These are phyloP conservation scores for Rhyacichthys aspro DNA, from an alignment of 2,797 vertebrate species.

Conservation along the genomic window DNA sequence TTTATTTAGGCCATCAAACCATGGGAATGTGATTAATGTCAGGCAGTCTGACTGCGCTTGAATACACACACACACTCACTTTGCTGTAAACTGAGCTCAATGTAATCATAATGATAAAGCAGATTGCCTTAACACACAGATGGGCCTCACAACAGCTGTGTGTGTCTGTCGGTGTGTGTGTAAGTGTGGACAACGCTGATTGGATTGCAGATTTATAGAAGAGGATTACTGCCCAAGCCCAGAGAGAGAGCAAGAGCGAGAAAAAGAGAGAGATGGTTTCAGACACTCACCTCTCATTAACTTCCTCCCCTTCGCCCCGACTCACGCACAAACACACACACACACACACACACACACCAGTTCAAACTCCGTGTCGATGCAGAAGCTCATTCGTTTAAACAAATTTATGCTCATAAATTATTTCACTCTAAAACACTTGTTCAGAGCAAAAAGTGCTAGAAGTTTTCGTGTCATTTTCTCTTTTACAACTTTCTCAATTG, in stretches of 20 bases:
- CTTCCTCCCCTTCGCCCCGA: slow-evolving; percentile 68
- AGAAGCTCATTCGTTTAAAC: not conserved
- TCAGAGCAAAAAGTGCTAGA: not conserved
- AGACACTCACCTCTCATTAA: slow-evolving; percentile 78
- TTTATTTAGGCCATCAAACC: slow-evolving; percentile 79
- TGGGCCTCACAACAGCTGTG: slow-evolving; percentile 83
- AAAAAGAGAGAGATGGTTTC: slow-evolving; percentile 56
- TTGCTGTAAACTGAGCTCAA: slow-evolving; percentile 89
- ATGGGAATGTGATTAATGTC: slow-evolving; percentile 78
- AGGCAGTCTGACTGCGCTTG: slow-evolving; percentile 50
- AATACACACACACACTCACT: slow-evolving; percentile 47
- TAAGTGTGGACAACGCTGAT: slow-evolving; percentile 75
- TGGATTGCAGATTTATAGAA: slow-evolving; percentile 82
- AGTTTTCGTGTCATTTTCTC: not conserved
- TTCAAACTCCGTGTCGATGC: not conserved
- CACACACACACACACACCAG: slow-evolving; percentile 8
- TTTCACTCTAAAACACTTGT: slow-evolving; percentile 4
- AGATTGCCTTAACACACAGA: slow-evolving; percentile 87
- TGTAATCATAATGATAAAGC: slow-evolving; percentile 88
- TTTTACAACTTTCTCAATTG: not conserved
- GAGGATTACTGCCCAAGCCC: slow-evolving; percentile 76
- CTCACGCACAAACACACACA: slow-evolving; percentile 36
- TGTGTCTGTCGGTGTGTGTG: slow-evolving; percentile 36
- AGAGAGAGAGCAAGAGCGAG: slow-evolving; percentile 45
- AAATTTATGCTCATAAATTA: not conserved